phyloP scores from a whole-genome alignment of 2,113 vertebrate genomes.

The Crotophaga sulcirostris region DNA sequence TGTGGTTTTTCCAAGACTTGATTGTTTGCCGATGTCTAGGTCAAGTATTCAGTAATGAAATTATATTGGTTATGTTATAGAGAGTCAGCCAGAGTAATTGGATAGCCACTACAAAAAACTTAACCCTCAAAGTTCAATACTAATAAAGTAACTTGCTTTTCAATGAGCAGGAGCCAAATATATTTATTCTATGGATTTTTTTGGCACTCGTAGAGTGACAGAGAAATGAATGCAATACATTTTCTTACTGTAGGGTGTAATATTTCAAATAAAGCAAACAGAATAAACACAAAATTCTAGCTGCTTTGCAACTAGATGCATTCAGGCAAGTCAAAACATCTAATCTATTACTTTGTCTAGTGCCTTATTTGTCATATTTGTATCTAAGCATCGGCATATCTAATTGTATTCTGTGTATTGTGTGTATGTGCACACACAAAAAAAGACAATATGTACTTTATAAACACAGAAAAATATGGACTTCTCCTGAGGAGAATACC shows the following conservation, averaged over 20 bases:
- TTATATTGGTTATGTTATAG: not conserved
- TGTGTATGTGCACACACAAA: not conserved
- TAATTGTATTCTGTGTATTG: not conserved
- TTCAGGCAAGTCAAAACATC: not conserved
- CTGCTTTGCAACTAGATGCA: not conserved
- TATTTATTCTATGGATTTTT: not conserved
- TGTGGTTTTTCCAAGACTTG: not conserved
- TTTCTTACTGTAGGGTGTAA: not conserved
- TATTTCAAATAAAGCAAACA: not conserved
- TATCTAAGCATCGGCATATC: not conserved
- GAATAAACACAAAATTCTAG: not conserved
- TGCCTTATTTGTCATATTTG: not conserved
- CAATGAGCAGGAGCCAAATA: not conserved
- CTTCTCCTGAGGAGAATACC: not conserved
- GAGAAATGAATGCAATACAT: not conserved
- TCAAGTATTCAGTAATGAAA: constrained; percentile 7
- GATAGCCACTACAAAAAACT: not conserved
- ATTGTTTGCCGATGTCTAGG: not conserved
- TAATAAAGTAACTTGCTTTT: not conserved
- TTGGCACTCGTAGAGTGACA: not conserved
- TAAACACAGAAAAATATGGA: not conserved
- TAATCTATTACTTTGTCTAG: not conserved
- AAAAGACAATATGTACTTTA: not conserved
- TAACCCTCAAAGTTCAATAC: not conserved
- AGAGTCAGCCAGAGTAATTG: not conserved